Conservation (phyloP, 2,797 vertebrate species). For the Schizothorax lantsangensis region DNA sequence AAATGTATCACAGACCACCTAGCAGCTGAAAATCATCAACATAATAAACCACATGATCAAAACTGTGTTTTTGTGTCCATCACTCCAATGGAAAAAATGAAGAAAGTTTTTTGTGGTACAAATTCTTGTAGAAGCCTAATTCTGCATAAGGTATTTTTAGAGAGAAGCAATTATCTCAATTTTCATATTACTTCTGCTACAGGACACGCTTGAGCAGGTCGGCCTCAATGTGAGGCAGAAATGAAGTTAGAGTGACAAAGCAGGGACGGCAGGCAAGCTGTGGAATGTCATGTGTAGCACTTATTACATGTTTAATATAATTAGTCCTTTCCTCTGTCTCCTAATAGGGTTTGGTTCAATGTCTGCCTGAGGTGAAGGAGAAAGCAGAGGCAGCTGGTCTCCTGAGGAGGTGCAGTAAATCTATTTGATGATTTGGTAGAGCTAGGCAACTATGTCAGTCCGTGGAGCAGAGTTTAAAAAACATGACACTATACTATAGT, state of each 20-base stretch:
- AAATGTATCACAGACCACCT: slow-evolving; percentile 50
- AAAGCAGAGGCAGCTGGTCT: slow-evolving; percentile 17
- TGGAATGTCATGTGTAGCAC: slow-evolving; percentile 33
- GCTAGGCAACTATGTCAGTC: not conserved
- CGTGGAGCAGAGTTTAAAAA: not conserved
- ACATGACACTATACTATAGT: not conserved
- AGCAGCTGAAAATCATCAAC: slow-evolving; percentile 29
- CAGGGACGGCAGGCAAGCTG: not conserved
- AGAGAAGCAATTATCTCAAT: slow-evolving; percentile 70
- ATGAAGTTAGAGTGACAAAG: not conserved
- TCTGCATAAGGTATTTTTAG: slow-evolving; percentile 73
- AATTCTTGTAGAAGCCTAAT: slow-evolving; percentile 55
- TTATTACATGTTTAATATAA: slow-evolving; percentile 38
- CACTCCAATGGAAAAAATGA: not conserved
- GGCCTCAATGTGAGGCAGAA: not conserved
- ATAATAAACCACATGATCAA: slow-evolving; percentile 27
- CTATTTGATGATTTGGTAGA: not conserved
- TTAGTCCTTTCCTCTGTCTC: not conserved
- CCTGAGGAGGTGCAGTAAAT: not conserved
- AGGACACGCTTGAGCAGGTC: slow-evolving; percentile 53
- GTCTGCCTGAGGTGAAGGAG: slow-evolving; percentile 12
- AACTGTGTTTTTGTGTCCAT: slow-evolving; percentile 23
- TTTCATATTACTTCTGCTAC: slow-evolving; percentile 66
- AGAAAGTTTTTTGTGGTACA: slow-evolving; percentile 9
- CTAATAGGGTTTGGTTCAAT: slow-evolving; percentile 20